Evolutionary conservation across 2,888 invertebrate genomes (phyloP).

Genomic region (Axea sp.): DNA sequence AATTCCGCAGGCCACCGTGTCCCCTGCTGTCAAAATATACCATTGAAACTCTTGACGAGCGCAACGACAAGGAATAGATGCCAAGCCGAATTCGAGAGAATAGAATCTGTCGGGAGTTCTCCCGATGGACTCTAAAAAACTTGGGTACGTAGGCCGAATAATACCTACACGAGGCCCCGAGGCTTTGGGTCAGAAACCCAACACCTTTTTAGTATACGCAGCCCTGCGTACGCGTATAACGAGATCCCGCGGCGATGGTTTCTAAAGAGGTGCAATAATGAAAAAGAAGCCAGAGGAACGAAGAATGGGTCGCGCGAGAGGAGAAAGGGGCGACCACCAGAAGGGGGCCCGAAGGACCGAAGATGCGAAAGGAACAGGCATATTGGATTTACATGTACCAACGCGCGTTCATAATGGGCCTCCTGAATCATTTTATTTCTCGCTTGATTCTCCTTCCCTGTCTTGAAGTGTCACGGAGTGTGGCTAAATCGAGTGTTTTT

Average conservation of each 20-base stretch:
- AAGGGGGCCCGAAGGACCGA: slow-evolving; percentile 50
- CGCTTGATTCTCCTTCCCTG: slow-evolving; percentile 57
- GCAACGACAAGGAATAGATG: slow-evolving; percentile 49
- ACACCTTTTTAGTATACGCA: slow-evolving; percentile 68
- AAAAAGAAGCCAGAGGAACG: slow-evolving; percentile 61
- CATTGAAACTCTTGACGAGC: slow-evolving; percentile 71
- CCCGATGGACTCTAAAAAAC: slow-evolving; percentile 7
- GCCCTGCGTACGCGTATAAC: slow-evolving; percentile 70
- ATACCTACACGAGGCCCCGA: slow-evolving; percentile 41
- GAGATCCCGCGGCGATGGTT: slow-evolving; percentile 70
- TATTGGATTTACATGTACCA: slow-evolving; percentile 76
- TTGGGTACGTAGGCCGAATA: slow-evolving; percentile 28
- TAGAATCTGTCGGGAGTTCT: slow-evolving; percentile 20
- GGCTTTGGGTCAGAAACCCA: slow-evolving; percentile 75
- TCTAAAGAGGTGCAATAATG: slow-evolving; percentile 66
- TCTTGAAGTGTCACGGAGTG: slow-evolving; percentile 24
- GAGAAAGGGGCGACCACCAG: slow-evolving; percentile 57
- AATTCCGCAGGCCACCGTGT: slow-evolving; percentile 76
- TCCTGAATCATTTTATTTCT: slow-evolving; percentile 63
- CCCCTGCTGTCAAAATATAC: slow-evolving; percentile 78
- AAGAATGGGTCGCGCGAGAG: slow-evolving; percentile 56
- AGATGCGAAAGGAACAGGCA: slow-evolving; percentile 65
- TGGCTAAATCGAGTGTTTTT: slow-evolving; percentile 31
- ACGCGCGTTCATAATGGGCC: slow-evolving; percentile 72
- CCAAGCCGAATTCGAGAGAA: slow-evolving; percentile 34